Evolutionary conservation across 1,140 invertebrate species (phyloP).

Genomic region (Lepidurus packardi): DNA sequence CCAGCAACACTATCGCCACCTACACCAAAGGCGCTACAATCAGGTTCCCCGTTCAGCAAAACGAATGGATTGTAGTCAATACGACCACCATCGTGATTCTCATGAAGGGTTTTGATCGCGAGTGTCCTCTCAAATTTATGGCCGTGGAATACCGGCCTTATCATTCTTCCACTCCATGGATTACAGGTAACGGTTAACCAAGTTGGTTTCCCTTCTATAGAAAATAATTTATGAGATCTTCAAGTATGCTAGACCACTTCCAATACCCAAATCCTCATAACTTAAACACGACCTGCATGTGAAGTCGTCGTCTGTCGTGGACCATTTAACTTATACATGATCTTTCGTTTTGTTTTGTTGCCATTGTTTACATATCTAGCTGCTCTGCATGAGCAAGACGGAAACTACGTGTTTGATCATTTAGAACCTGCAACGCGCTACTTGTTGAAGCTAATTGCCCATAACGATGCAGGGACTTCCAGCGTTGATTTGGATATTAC

Average conservation of each 20-base stretch:
- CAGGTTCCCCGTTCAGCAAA: neutral
- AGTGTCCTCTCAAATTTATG: slow-evolving; percentile 7
- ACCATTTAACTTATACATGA: neutral
- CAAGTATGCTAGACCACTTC: too few relatives aligned
- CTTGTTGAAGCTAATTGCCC: slow-evolving; percentile 44
- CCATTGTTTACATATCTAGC: neutral
- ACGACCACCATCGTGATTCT: neutral
- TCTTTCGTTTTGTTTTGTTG: neutral
- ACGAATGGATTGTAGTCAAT: slow-evolving; percentile 8
- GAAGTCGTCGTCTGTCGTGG: too few relatives aligned
- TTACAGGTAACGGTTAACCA: neutral
- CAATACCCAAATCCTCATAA: too few relatives aligned
- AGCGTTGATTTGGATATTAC: slow-evolving; percentile 42
- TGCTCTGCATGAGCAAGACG: slow-evolving; percentile 27
- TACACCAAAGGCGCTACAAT: neutral
- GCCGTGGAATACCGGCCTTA: neutral
- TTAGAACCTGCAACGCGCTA: slow-evolving; percentile 46
- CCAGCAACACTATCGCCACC: neutral
- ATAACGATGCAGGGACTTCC: slow-evolving; percentile 46
- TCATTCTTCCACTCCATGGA: neutral
- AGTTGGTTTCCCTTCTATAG: too few relatives aligned
- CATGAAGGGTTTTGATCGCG: neutral
- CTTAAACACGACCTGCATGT: too few relatives aligned
- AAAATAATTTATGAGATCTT: too few relatives aligned
- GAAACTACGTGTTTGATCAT: slow-evolving; percentile 39